Base-by-base conservation (phyloP, 2,797 vertebrate genomes). In the Danio aesculapii region DNA sequence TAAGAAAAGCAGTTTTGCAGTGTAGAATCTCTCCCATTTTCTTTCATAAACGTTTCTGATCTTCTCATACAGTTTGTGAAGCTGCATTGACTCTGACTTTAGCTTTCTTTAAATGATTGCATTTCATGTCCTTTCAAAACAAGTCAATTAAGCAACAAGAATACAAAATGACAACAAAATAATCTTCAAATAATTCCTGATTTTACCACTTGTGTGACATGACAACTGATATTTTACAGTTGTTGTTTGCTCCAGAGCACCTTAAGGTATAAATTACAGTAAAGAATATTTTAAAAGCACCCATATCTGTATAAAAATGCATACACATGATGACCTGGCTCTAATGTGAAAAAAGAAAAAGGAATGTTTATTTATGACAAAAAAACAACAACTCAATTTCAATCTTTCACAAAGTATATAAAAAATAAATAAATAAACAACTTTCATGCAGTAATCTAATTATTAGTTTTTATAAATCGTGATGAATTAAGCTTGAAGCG, bases 401-500 rank as follows among this genome's bases (percentile, higher is more conserved):
- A 64, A 72, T 47, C 8, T 11, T 12, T 79, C 50, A 53, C 11
- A 68, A 69, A 59, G 44, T 10, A 69, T 44, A 57, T 0, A 39
- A 12, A 69, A 69, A 62, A 77, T 75, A 76, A 77, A 81, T 57
- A 39, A 69, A 59, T 46, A n/a, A 9, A 46, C 9, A 30, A 19
- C 43, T 43, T 16, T 21, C 62, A 57, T 44, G 17, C 46, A 50
- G 16, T 76, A 58, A 61, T 6, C 13, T 49, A 9, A 47, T 46
- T 70, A 47, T 21, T n/a, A 46, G 39, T 12, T 30, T 44, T 47
- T 59, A 17, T 62, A 52, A 52, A 79, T 53, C 4, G 30, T 30
- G 39, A n/a, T 39, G 14, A 43, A 49, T 70, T 70, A 74, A 55
- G 66, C 67, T 67, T 21, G 14, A 78, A 78, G 52, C 61, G 79